Base-by-base conservation (phyloP, 2,888 invertebrate species). In the Corythucha ciliata region DNA sequence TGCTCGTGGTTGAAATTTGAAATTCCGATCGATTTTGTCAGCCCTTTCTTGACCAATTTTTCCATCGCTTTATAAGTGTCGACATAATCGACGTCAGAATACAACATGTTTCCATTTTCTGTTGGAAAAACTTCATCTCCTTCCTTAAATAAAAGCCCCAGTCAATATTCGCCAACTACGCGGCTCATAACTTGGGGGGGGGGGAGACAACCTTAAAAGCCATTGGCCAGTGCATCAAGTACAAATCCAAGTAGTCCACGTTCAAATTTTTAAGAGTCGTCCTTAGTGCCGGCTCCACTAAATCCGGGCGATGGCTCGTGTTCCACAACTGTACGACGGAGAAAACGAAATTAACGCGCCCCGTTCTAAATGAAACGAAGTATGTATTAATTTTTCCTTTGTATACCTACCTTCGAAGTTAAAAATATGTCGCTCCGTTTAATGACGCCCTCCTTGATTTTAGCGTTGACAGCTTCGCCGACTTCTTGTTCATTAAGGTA, bases 151-250 rank as follows among this genome's bases (percentile, higher is more conserved):
- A n/a, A n/a, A n/a, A n/a, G n/a, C n/a, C n/a, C n/a, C n/a, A n/a
- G 20, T 48, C n/a, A 8, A 45, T 22, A 47, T 10, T 16, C 20
- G 8, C 20, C 21, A 59, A 81, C 77, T 0, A 64, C 66, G 0
- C 85, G 85, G 66, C 79, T 76, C 0, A 79, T 66, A 0, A 72
- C 72, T 0, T 69, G n/a, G n/a, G n/a, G n/a, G n/a, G n/a, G n/a
- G n/a, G n/a, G n/a, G n/a, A 76, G 5, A 76, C 81, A 62, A 81
- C 83, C 75, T 85, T 56, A 26, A 58, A 57, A 37, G 49, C 54
- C 52, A 84, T 77, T 1, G 93, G 93, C 91, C 91, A 93, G 67
- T 93, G 93, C 29, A 93, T 85, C 6, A 93, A 73, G 64, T 90
- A 93, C 32, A 92, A 72, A 68, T 93, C 91, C 41, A 93, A 63